phyloP scores from a whole-genome alignment of 2,113 vertebrate genomes.

The Leptobrachium ailaonicum region DNA sequence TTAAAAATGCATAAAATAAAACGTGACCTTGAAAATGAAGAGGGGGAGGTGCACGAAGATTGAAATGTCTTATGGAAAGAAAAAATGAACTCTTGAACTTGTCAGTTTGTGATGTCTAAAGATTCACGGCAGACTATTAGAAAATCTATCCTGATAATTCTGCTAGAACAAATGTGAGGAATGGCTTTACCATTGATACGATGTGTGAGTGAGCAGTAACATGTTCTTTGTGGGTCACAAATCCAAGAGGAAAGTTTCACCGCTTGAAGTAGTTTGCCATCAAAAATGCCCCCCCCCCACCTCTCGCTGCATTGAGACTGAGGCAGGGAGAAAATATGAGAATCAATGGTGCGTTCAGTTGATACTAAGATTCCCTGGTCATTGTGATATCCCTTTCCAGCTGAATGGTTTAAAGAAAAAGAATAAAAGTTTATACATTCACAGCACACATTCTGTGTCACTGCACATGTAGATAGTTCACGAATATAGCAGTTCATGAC shows the following conservation, averaged over 20 bases:
- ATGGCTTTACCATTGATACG: conserved; percentile 26
- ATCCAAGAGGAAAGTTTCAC: conserved; percentile 28
- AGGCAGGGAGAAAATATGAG: conserved; percentile 10
- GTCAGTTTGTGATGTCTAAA: conserved; percentile 23
- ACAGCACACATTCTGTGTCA: neutral
- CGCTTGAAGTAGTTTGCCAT: conserved; percentile 25
- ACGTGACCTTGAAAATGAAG: conserved; percentile 41
- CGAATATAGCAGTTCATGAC: neutral
- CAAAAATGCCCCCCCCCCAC: conserved; percentile 3
- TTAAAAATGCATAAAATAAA: conserved; percentile 50
- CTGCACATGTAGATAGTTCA: neutral
- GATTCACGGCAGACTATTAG: conserved; percentile 36
- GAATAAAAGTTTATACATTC: neutral
- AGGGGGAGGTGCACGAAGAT: conserved; percentile 8
- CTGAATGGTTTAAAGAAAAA: neutral
- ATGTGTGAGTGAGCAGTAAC: conserved; percentile 21
- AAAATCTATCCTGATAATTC: conserved; percentile 28
- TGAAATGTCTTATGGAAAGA: conserved; percentile 16
- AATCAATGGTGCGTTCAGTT: conserved; percentile 9
- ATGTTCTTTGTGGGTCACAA: conserved; percentile 30
- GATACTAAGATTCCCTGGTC: conserved; percentile 13
- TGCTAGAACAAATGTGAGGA: conserved; percentile 30
- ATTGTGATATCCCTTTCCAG: conserved; percentile 10
- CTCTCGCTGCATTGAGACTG: conserved; percentile 15
- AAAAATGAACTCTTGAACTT: conserved; percentile 26